phyloP scores from a whole-genome alignment of 2,888 invertebrate species.

The Drosophila limbata region DNA sequence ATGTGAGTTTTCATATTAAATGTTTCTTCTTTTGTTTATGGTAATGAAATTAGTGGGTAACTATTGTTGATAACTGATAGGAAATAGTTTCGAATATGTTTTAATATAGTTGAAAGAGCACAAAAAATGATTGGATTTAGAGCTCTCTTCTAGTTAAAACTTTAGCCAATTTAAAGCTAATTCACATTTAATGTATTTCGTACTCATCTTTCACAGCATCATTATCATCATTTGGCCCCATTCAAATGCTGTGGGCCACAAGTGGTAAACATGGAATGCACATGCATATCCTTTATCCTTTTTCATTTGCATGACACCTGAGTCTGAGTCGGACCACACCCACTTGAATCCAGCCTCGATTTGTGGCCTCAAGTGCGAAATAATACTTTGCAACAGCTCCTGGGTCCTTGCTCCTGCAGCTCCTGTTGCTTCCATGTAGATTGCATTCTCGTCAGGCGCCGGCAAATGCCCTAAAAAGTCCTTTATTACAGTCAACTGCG shows the following conservation, averaged over 20 bases:
- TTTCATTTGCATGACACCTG: constrained; percentile 47
- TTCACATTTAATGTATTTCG: constrained; percentile 5
- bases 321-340: constrained; percentile 35
- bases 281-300: constrained; percentile 24
- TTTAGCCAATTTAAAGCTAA: constrained; percentile 29
- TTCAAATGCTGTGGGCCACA: constrained; percentile 22
- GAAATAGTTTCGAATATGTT: not conserved
- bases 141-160: not conserved
- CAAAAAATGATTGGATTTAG: not conserved
- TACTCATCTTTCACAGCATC: not conserved
- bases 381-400: constrained; percentile 40
- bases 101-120: not conserved
- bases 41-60: not conserved
- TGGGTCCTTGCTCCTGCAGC: constrained; percentile 8
- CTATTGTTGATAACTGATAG: not conserved
- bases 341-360: constrained; percentile 68
- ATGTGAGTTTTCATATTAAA: constrained; percentile 1
- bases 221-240: not conserved
- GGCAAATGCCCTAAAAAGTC: constrained; percentile 68
- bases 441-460: constrained; percentile 56
- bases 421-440: constrained; percentile 33
- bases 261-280: constrained; percentile 40
- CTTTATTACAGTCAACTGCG: constrained; percentile 82
- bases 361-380: constrained; percentile 72
- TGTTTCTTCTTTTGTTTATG: constrained; percentile 1